These are phyloP conservation scores for Leptonema lineaticorne DNA, from an alignment of 1,140 invertebrate species.

Conservation along the genomic window DNA sequence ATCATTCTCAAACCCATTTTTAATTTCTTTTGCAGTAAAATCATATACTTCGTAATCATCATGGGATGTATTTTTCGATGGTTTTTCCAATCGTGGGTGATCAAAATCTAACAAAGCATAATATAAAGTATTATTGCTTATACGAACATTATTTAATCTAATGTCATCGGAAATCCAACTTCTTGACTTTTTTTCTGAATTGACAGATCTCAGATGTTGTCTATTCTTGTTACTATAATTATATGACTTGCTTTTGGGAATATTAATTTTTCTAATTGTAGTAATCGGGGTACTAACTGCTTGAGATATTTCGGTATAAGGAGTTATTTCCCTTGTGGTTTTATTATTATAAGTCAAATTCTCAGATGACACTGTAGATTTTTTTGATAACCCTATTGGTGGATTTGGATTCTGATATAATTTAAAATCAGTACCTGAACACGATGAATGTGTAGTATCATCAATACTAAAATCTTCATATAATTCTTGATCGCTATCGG, in stretches of 20 bases:
- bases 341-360: neutral
- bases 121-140: conserved; percentile 26
- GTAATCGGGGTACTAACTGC: neutral
- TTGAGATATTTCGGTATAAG: neutral
- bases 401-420: neutral
- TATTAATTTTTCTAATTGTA: conserved; percentile 1
- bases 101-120: conserved; percentile 38
- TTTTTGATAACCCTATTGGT: neutral
- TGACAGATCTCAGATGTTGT: conserved; percentile 13
- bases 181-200: conserved; percentile 34
- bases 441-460: neutral
- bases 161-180: conserved; percentile 31
- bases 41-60: conserved; percentile 34
- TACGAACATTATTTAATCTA: conserved; percentile 29
- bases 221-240: conserved; percentile 20
- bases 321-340: neutral
- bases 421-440: too few species aligned
- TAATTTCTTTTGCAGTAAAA: conserved; percentile 22
- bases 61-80: neutral
- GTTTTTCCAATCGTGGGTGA: conserved; percentile 2
- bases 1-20: neutral
- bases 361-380: neutral
- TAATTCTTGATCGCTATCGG: neutral
- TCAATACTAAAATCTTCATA: neutral
- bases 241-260: conserved; percentile 27